phyloP scores from a whole-genome alignment of 2,888 invertebrate genomes.

The Drosophila algonquin region DNA sequence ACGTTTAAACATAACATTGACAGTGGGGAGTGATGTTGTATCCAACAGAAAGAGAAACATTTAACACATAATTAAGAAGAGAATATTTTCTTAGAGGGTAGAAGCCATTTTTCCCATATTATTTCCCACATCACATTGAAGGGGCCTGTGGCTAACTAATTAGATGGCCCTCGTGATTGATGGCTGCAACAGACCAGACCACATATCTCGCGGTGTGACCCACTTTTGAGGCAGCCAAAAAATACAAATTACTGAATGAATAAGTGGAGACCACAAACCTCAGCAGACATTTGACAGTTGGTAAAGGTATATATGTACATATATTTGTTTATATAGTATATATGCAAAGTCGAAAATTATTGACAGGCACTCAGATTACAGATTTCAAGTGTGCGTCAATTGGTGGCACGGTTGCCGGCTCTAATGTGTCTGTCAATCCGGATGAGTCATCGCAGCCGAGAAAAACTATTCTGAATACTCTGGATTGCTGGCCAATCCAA shows the following conservation, averaged over 20 bases:
- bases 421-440: slow-evolving; percentile 29
- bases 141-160: slow-evolving; percentile 54
- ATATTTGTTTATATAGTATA: slow-evolving; percentile 33
- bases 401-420: slow-evolving; percentile 2
- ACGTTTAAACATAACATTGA: too few species aligned
- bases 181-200: slow-evolving; percentile 42
- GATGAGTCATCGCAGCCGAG: slow-evolving; percentile 25
- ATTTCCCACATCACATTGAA: slow-evolving; percentile 47
- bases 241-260: slow-evolving; percentile 67
- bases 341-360: slow-evolving; percentile 48
- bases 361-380: slow-evolving; percentile 71
- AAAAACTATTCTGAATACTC: background rate
- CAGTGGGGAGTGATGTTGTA: too few species aligned
- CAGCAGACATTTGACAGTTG: slow-evolving; percentile 58
- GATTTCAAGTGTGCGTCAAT: slow-evolving; percentile 67
- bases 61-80: slow-evolving; percentile 56
- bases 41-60: slow-evolving; percentile 16
- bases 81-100: slow-evolving; percentile 15
- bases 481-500: slow-evolving; percentile 20
- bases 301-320: slow-evolving; percentile 9
- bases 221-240: slow-evolving; percentile 62
- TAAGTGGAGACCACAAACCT: slow-evolving; percentile 45
- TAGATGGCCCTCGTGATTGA: slow-evolving; percentile 67
- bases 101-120: slow-evolving; percentile 25
- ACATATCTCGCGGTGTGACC: slow-evolving; percentile 55